Evolutionary conservation across 1,140 invertebrate species (phyloP).

Genomic region (Dreissena rostriformis): DNA sequence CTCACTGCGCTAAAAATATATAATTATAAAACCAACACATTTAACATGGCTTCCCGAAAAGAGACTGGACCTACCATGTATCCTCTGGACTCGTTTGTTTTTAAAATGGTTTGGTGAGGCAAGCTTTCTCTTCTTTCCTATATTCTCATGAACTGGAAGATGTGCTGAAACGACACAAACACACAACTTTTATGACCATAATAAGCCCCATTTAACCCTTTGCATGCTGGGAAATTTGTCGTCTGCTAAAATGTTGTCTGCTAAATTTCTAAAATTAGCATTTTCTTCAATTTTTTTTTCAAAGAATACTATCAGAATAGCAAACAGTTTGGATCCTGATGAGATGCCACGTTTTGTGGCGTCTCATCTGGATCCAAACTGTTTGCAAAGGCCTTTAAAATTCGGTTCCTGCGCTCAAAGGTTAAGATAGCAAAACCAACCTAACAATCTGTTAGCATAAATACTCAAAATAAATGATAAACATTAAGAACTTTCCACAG

Average conservation of each 20-base stretch:
- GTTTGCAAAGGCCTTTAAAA: no score
- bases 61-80: slow-evolving; percentile 48
- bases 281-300: not conserved
- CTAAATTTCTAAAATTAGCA: not conserved
- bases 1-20: no score
- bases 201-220: no score
- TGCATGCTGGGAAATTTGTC: not conserved
- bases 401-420: no score
- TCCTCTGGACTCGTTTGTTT: slow-evolving; percentile 51
- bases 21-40: no score
- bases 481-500: no score
- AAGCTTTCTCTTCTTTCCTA: slow-evolving; percentile 49
- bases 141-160: slow-evolving; percentile 46
- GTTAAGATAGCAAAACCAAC: no score
- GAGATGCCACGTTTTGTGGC: no score
- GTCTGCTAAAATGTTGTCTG: not conserved
- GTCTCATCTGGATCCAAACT: no score
- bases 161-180: slow-evolving; percentile 52
- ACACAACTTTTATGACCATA: slow-evolving; percentile 12
- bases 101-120: slow-evolving; percentile 52
- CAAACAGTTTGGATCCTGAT: not conserved
- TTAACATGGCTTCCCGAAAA: no score
- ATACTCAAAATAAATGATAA: no score
- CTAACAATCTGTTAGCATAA: no score
- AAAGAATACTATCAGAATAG: not conserved